Conservation (phyloP, 2,888 invertebrate genomes). For the Trypoxylon attenuatum region DNA sequence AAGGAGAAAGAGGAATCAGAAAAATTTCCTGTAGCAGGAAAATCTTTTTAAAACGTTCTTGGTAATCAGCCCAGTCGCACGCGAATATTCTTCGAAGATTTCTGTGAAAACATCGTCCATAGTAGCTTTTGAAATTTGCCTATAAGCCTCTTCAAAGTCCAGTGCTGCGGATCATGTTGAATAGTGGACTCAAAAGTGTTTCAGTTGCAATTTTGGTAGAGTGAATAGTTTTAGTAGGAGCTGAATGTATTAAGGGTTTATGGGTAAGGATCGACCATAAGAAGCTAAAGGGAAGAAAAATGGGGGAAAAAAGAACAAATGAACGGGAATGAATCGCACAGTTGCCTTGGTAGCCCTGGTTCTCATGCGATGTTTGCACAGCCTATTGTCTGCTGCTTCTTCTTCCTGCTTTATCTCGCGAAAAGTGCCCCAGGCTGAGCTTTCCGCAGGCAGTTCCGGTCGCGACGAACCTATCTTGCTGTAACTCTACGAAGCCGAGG, state of each 20-base stretch:
- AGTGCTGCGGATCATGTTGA: no score
- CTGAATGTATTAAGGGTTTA: no score
- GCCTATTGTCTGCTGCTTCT: slow-evolving; percentile 24
- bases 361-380: slow-evolving; percentile 32
- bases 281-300: slow-evolving; percentile 9
- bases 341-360: neutral
- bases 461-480: no score
- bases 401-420: neutral
- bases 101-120: slow-evolving; percentile 20
- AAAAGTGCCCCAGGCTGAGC: neutral
- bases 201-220: no score
- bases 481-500: no score
- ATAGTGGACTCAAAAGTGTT: no score
- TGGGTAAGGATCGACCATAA: no score
- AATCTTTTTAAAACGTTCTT: neutral
- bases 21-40: neutral
- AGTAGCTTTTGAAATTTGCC: no score
- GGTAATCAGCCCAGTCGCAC: slow-evolving; percentile 16
- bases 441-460: no score
- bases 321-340: slow-evolving; percentile 3
- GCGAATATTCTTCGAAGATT: slow-evolving; percentile 8
- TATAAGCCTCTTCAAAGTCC: no score
- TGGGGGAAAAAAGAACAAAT: neutral
- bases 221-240: no score
- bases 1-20: neutral